Conservation (phyloP, 1,140 invertebrate genomes). For the Brachystomella parvula region DNA sequence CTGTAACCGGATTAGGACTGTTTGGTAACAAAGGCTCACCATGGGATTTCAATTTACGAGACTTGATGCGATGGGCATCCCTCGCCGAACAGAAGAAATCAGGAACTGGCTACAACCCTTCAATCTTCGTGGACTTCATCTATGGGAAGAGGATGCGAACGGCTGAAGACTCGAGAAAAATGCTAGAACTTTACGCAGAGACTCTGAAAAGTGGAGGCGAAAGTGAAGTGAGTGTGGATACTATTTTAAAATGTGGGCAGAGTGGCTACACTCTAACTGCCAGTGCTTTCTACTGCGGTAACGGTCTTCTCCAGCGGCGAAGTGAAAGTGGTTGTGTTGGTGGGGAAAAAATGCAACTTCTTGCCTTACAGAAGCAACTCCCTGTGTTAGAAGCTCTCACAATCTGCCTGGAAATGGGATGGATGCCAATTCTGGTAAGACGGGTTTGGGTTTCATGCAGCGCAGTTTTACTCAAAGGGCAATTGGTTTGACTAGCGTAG, state of each 20-base stretch:
- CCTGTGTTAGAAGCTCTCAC: conserved; percentile 61
- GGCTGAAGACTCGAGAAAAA: conserved; percentile 57
- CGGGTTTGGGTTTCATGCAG: background rate
- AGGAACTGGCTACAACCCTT: too few relatives aligned
- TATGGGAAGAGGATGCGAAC: conserved; percentile 75
- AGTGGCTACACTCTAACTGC: conserved; percentile 40
- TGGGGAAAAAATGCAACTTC: conserved; percentile 38
- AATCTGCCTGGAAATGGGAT: conserved; percentile 79
- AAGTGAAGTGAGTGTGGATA: background rate
- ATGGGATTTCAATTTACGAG: conserved; percentile 95
- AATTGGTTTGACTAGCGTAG: background rate
- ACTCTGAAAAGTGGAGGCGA: background rate
- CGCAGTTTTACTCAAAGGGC: background rate
- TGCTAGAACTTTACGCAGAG: conserved; percentile 38
- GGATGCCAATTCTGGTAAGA: conserved; percentile 78
- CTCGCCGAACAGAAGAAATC: conserved; percentile 45
- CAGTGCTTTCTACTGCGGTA: conserved; percentile 51
- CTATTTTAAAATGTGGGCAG: conserved; percentile 40
- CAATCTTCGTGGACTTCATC: conserved; percentile 58
- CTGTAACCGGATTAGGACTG: conserved; percentile 48
- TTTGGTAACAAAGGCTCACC: conserved; percentile 72
- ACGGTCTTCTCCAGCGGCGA: conserved; percentile 47
- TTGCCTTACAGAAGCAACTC: conserved; percentile 60
- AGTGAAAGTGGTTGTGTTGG: conserved; percentile 17
- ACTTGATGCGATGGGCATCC: conserved; percentile 88